Conservation (phyloP, 2,888 invertebrate genomes). For the Amphipoea lucens region DNA sequence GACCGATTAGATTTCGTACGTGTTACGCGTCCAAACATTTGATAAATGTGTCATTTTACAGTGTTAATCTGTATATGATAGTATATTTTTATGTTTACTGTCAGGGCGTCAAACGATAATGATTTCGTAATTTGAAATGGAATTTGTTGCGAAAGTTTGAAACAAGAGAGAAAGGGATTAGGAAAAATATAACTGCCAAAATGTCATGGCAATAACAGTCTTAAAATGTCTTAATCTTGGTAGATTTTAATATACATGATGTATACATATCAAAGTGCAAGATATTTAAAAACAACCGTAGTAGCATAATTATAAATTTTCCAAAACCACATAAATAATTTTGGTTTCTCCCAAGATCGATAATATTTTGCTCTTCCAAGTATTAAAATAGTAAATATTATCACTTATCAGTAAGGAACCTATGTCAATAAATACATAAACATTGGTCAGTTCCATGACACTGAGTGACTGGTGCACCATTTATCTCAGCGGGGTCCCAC, state of each 20-base stretch:
- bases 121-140: slow-evolving; percentile 73
- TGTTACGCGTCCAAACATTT: slow-evolving; percentile 82
- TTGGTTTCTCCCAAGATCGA: no score
- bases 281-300: neutral
- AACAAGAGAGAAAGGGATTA: neutral
- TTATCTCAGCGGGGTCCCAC: slow-evolving; percentile 79
- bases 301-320: neutral
- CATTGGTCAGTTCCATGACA: slow-evolving; percentile 87
- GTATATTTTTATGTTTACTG: slow-evolving; percentile 76
- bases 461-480: slow-evolving; percentile 75
- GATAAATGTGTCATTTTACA: slow-evolving; percentile 85
- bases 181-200: neutral
- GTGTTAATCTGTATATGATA: slow-evolving; percentile 79
- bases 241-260: neutral
- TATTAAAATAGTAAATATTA: slow-evolving; percentile 45
- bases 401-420: slow-evolving; percentile 72
- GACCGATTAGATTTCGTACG: slow-evolving; percentile 83
- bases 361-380: slow-evolving; percentile 6
- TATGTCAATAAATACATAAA: slow-evolving; percentile 77
- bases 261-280: neutral
- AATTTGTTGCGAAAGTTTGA: slow-evolving; percentile 16
- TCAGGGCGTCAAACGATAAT: slow-evolving; percentile 70
- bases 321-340: neutral
- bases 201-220: neutral
- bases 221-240: neutral